A percentile compares a stretch with the other conserved stretches of the same genome.
phyloP scores from a whole-genome alignment of 2,113 vertebrate species.

The Peromyscus polionotus region DNA sequence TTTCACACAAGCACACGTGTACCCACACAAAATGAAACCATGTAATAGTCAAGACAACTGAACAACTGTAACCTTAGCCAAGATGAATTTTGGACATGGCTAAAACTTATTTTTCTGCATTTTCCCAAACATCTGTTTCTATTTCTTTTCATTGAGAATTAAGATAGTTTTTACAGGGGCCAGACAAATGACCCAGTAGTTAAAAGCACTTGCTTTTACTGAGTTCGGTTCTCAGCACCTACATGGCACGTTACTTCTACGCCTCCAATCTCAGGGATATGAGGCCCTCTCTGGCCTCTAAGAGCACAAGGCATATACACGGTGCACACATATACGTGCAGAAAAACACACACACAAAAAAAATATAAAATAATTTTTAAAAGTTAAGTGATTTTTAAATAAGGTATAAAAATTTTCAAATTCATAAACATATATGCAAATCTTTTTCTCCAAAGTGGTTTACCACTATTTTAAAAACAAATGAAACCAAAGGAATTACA shows the following conservation, averaged over 20 bases:
- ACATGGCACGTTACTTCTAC: neutral
- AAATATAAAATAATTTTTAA: neutral
- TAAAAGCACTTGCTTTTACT: neutral
- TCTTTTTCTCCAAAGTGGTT: conserved; percentile 3
- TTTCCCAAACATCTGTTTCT: neutral
- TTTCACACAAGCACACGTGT: neutral
- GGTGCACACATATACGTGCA: neutral
- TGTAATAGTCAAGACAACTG: neutral
- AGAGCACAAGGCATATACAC: neutral
- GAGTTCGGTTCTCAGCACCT: neutral
- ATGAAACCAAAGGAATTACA: neutral
- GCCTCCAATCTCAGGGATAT: neutral
- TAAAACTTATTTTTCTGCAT: conserved; percentile 42
- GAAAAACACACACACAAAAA: neutral
- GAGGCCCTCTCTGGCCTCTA: neutral
- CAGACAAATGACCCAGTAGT: neutral
- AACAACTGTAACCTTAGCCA: conserved; percentile 23
- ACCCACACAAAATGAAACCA: conserved; percentile 31
- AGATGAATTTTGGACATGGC: conserved; percentile 16
- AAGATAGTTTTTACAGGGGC: neutral
- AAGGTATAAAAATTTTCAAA: conserved; percentile 43
- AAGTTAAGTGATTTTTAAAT: neutral
- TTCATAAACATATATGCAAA: conserved; percentile 26
- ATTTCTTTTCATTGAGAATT: neutral
- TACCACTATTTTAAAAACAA: conserved; percentile 13